A percentile compares a stretch with the other conserved stretches of the same genome.
These are phyloP conservation scores for Eptatretus burgeri DNA, from an alignment of 2,113 vertebrate species.

Conservation along the genomic window DNA sequence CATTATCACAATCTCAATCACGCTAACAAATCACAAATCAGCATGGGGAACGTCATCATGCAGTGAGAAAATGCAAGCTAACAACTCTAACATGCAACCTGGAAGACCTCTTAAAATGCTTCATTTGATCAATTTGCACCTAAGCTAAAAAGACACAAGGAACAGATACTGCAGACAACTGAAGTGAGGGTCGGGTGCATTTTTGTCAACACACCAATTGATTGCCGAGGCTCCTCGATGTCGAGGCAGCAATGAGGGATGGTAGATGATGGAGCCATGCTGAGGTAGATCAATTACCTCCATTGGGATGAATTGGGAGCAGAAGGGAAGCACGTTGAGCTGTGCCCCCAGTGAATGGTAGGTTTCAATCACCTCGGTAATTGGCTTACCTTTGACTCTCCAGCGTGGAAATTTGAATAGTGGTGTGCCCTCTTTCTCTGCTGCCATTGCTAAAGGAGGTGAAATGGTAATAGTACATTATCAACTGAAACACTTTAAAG, in stretches of 20 bases:
- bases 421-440: slow-evolving; percentile 65
- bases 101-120: too few relatives aligned
- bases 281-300: slow-evolving; percentile 49
- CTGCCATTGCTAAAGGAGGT: slow-evolving; percentile 32
- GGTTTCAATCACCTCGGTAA: slow-evolving; percentile 43
- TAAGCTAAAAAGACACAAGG: too few relatives aligned
- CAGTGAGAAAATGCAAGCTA: too few relatives aligned
- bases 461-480: slow-evolving; percentile 6
- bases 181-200: too few relatives aligned
- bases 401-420: slow-evolving; percentile 83
- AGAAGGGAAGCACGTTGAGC: slow-evolving; percentile 92
- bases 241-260: slow-evolving; percentile 66
- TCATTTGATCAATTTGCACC: too few relatives aligned
- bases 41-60: too few relatives aligned
- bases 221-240: slow-evolving; percentile 88
- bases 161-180: too few relatives aligned
- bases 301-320: slow-evolving; percentile 95
- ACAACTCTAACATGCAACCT: too few relatives aligned
- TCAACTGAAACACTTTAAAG: neutral
- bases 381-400: slow-evolving; percentile 54
- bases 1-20: too few relatives aligned
- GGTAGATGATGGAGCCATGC: slow-evolving; percentile 83
- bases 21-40: too few relatives aligned
- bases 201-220: slow-evolving; percentile 38
- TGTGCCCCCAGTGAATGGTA: slow-evolving; percentile 62